Percentiles rank a stretch among this genome's conserved stretches.
Conservation (phyloP, 2,113 vertebrate genomes). For the Isurus oxyrinchus region DNA sequence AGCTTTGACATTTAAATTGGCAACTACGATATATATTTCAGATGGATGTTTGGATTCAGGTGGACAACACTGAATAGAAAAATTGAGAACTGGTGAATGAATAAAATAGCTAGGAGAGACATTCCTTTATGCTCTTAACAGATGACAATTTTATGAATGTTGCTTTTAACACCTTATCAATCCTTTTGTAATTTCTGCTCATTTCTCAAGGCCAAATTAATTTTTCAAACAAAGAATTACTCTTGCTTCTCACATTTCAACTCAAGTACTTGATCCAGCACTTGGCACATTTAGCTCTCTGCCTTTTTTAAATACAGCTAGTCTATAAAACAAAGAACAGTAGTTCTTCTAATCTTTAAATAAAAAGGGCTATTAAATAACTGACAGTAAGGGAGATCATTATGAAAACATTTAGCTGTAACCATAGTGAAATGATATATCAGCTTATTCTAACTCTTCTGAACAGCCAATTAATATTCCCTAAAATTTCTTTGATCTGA, state of each 20-base stretch:
- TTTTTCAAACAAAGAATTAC: not conserved
- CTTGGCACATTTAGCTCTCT: not conserved
- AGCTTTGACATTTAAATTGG: not conserved
- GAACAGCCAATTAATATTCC: not conserved
- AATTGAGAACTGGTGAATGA: not conserved
- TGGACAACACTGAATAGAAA: not conserved
- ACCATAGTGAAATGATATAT: not conserved
- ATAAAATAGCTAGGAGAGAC: not conserved
- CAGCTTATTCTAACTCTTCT: not conserved
- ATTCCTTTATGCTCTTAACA: not conserved
- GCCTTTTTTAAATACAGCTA: not conserved
- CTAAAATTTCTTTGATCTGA: not conserved
- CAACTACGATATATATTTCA: not conserved
- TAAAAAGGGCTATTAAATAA: not conserved
- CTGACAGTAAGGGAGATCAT: not conserved
- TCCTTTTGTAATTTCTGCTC: not conserved
- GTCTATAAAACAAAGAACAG: not conserved
- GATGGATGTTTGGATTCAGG: not conserved
- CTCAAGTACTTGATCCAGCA: not conserved
- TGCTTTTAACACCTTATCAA: not conserved
- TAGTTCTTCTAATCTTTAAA: not conserved
- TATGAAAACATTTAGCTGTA: not conserved
- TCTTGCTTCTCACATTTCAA: not conserved
- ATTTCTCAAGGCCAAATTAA: not conserved
- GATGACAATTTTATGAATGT: not conserved